A percentile compares a stretch with the other conserved stretches of the same genome.
Evolutionary conservation across 1,140 invertebrate genomes (phyloP).

Genomic region (Lepidurus arcticus): DNA sequence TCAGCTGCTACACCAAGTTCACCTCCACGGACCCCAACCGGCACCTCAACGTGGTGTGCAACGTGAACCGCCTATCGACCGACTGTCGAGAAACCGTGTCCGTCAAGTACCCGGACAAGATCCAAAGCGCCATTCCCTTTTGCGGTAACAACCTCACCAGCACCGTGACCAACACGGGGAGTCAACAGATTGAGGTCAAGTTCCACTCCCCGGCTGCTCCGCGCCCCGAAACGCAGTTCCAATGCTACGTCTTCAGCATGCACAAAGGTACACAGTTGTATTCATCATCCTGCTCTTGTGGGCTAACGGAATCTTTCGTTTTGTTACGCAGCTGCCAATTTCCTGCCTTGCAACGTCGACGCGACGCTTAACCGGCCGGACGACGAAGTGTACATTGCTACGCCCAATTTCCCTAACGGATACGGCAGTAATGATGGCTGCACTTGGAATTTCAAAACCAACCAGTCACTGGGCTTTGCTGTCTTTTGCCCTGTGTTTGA

Average conservation of each 20-base stretch:
- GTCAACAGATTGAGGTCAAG: background rate
- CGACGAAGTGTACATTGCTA: background rate
- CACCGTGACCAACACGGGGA: background rate
- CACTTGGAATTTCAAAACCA: background rate
- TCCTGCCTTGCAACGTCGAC: background rate
- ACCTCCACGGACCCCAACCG: background rate
- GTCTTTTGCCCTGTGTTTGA: background rate
- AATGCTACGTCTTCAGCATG: background rate
- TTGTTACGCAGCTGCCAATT: background rate
- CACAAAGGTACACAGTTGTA: background rate
- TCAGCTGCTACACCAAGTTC: background rate
- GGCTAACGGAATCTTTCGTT: background rate
- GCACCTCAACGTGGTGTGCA: background rate
- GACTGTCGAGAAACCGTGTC: background rate
- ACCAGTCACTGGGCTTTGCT: background rate
- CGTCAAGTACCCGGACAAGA: background rate
- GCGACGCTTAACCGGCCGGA: background rate
- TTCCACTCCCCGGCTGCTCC: background rate
- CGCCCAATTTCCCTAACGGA: background rate
- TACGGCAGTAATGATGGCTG: background rate
- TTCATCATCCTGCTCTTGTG: background rate
- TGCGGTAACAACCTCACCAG: background rate
- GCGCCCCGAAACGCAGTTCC: conserved; percentile 2
- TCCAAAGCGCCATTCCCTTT: background rate
- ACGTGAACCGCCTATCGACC: background rate